A percentile compares a stretch with the other conserved stretches of the same genome.
phyloP scores from a whole-genome alignment of 2,888 invertebrate genomes.

The Pherbina coryleti region DNA sequence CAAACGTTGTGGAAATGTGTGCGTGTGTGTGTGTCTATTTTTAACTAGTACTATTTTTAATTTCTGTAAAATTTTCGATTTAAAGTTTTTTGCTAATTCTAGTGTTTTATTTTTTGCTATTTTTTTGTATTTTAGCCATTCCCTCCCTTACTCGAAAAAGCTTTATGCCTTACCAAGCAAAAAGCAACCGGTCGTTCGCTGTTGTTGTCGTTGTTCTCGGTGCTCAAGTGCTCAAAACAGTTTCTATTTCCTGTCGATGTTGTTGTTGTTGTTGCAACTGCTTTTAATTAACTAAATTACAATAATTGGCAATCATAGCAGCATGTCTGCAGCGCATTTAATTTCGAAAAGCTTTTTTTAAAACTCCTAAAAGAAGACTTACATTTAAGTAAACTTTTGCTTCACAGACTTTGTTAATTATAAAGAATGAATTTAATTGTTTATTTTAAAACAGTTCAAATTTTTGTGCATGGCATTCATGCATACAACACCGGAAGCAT shows the following conservation, averaged over 20 bases:
- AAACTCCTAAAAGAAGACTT: not conserved
- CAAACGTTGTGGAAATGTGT: not conserved
- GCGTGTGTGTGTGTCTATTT: not conserved
- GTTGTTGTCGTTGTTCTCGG: not conserved
- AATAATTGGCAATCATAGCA: not conserved
- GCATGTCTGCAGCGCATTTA: no score
- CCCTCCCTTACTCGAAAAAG: not conserved
- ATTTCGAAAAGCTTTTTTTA: not conserved
- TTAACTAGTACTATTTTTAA: constrained; percentile 17
- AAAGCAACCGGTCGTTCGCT: not conserved
- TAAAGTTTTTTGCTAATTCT: not conserved
- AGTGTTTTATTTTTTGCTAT: not conserved
- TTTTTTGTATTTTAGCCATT: not conserved
- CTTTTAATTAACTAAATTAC: constrained; percentile 20
- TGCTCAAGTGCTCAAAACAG: not conserved
- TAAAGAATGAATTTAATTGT: no score
- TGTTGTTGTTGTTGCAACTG: constrained; percentile 1
- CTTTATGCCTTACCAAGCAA: constrained; percentile 2
- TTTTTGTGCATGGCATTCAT: no score
- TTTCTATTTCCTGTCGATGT: not conserved
- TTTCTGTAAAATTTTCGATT: not conserved
- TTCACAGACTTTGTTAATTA: no score
- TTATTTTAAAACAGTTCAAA: no score
- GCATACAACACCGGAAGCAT: no score
- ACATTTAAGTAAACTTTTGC: not conserved